These are phyloP conservation scores for Ectemnius continuus DNA, from an alignment of 2,888 invertebrate species.

Conservation along the genomic window DNA sequence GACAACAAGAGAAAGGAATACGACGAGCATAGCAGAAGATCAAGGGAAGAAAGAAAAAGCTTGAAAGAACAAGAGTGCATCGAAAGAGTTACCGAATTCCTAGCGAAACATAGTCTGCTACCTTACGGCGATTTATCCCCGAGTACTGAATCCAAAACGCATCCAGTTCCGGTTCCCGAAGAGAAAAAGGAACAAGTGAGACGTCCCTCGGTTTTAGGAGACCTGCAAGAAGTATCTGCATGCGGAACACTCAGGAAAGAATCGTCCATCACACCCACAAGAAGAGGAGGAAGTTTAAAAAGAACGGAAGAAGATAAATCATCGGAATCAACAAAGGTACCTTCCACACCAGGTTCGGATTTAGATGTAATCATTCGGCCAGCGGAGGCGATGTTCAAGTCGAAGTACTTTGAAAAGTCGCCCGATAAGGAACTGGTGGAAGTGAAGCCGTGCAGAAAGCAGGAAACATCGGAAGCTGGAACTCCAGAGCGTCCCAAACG, in stretches of 20 bases:
- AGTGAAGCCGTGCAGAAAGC: not conserved
- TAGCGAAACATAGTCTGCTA: slow-evolving; percentile 55
- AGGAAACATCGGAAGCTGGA: slow-evolving; percentile 10
- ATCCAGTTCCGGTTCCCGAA: not conserved
- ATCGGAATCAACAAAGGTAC: slow-evolving; percentile 12
- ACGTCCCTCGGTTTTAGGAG: slow-evolving; percentile 37
- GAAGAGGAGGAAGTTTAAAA: not conserved
- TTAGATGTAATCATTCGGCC: not conserved
- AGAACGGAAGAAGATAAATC: slow-evolving; percentile 7
- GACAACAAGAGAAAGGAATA: slow-evolving; percentile 14
- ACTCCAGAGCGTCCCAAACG: slow-evolving; percentile 37
- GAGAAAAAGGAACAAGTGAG: slow-evolving; percentile 8
- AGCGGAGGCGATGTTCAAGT: not conserved
- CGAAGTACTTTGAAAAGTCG: not conserved
- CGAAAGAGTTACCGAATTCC: slow-evolving; percentile 62
- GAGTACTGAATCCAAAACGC: not conserved
- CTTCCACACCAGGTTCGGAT: slow-evolving; percentile 15
- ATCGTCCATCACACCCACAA: not conserved
- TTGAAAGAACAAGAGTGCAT: slow-evolving; percentile 73
- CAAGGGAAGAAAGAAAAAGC: slow-evolving; percentile 60
- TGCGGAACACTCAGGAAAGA: slow-evolving; percentile 1
- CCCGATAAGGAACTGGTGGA: slow-evolving; percentile 4
- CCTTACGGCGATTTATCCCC: slow-evolving; percentile 26
- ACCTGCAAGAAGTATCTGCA: slow-evolving; percentile 3
- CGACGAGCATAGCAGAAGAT: slow-evolving; percentile 28